Evolutionary conservation across 2,113 vertebrate genomes (phyloP).

Genomic region (Polypterus bichir): DNA sequence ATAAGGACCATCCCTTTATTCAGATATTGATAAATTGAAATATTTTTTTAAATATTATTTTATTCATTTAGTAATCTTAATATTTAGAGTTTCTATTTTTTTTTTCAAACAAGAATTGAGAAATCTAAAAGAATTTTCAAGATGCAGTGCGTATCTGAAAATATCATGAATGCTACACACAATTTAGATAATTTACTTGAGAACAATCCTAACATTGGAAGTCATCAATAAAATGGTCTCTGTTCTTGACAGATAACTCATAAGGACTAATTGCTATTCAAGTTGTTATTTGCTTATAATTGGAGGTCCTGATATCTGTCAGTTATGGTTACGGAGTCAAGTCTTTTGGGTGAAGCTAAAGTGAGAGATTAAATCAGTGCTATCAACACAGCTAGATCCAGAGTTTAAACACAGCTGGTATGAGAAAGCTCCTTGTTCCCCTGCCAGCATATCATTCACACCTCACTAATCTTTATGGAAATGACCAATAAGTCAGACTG

Average conservation of each 20-base stretch:
- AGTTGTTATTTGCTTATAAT: conserved; percentile 27
- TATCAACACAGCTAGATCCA: conserved; percentile 18
- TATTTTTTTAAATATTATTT: no score
- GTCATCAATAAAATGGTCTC: conserved; percentile 1
- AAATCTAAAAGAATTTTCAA: no score
- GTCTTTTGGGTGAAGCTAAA: conserved; percentile 24
- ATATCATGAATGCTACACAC: no score
- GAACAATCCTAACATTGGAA: no score
- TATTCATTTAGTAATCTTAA: no score
- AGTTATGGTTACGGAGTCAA: conserved; percentile 22
- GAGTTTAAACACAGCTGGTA: conserved; percentile 19
- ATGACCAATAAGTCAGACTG: conserved; percentile 27
- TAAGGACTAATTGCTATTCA: conserved; percentile 33
- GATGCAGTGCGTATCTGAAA: no score
- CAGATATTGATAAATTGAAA: no score
- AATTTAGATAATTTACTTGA: no score
- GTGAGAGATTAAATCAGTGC: conserved; percentile 41
- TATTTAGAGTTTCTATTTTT: no score
- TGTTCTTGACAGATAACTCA: conserved; percentile 20
- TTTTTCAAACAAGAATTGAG: no score
- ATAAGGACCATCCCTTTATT: no score
- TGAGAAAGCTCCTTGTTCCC: conserved; percentile 19
- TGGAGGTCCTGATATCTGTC: conserved; percentile 26
- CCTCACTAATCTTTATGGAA: conserved; percentile 39
- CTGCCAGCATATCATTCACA: conserved; percentile 35